These are phyloP conservation scores for Eucera pruinosa DNA, from an alignment of 2,888 invertebrate genomes.

Conservation along the genomic window DNA sequence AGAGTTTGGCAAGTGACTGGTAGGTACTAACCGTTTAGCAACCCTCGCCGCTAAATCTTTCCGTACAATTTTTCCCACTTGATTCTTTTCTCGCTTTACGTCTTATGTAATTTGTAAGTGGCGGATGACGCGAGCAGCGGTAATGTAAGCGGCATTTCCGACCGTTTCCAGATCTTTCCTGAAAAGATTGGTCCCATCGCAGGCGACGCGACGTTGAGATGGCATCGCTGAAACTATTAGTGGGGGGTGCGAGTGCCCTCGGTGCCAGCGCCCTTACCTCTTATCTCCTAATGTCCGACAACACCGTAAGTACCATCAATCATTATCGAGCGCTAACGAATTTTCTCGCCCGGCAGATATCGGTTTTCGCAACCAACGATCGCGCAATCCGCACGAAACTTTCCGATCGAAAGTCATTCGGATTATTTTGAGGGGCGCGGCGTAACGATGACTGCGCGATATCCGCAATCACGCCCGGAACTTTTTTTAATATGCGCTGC, in stretches of 20 bases:
- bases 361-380: not conserved
- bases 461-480: too few relatives aligned
- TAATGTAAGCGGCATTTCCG: not conserved
- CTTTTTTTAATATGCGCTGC: not conserved
- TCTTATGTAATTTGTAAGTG: slow-evolving; percentile 3
- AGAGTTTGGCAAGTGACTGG: too few relatives aligned
- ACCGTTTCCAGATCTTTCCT: slow-evolving; percentile 54
- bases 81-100: too few relatives aligned
- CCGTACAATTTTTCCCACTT: not conserved
- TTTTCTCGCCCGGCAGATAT: not conserved
- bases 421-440: not conserved
- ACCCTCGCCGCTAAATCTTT: not conserved
- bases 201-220: slow-evolving; percentile 68
- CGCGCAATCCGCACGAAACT: not conserved
- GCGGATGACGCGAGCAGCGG: not conserved
- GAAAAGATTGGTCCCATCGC: slow-evolving; percentile 41
- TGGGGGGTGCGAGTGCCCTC: slow-evolving; percentile 87
- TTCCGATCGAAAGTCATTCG: not conserved
- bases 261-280: slow-evolving; percentile 87
- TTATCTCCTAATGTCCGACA: slow-evolving; percentile 87
- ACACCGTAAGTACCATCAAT: slow-evolving; percentile 74
- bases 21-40: too few relatives aligned
- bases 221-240: slow-evolving; percentile 84
- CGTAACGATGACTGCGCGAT: not conserved
- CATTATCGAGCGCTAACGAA: not conserved